Base-by-base conservation (phyloP, 2,113 vertebrate genomes). In the Sinocyclocheilus anshuiensis region DNA sequence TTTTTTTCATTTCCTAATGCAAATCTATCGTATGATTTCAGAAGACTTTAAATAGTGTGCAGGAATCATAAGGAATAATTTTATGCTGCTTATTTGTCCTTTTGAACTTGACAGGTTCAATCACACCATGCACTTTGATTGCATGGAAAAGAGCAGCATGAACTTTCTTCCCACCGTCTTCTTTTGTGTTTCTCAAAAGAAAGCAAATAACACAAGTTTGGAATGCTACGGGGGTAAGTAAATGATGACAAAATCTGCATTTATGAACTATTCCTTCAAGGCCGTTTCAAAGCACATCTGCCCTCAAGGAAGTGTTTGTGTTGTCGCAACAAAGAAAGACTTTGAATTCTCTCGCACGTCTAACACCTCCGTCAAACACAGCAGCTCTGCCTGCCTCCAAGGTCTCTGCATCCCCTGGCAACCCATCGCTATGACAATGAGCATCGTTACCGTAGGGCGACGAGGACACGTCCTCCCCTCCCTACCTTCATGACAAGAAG, bases 401-500 rank as follows among this genome's bases (percentile, higher is more conserved):
- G 82, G 82, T 84, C 82, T 84, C 82, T 59, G 82, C 82, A 84
- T 84, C 69, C 81, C 69, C 53, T 84, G 82, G 82, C 82, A 84
- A 84, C 82, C 50, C 69, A 84, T 84, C 22, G 22, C 82, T 84
- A 84, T 74, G 82, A 75, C 50, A 59, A 72, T 84, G 48, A 72
- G 69, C 69, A 45, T 76, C 61, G 7, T 83, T n/a, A 50, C 75
- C 13, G 63, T 55, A 72, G 53, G 53, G 26, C 77, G 50, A 69
- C 3, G 75, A 83, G 63, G 85, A 59, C 53, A 1, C 53, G 78
- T 76, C 67, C 63, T 84, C 72, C 39, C 81, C 61, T 71, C 82
- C 65, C 77, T 85, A 24, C 84, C 92, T 84, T 50, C 77, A 86
- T 86, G 90, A 91, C 91, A 92, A 89, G 89, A 93, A 80, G 86